Percentiles rank a stretch among this genome's conserved stretches.
Evolutionary conservation across 1,140 invertebrate genomes (phyloP).

Genomic region (Frieseomelitta varia): DNA sequence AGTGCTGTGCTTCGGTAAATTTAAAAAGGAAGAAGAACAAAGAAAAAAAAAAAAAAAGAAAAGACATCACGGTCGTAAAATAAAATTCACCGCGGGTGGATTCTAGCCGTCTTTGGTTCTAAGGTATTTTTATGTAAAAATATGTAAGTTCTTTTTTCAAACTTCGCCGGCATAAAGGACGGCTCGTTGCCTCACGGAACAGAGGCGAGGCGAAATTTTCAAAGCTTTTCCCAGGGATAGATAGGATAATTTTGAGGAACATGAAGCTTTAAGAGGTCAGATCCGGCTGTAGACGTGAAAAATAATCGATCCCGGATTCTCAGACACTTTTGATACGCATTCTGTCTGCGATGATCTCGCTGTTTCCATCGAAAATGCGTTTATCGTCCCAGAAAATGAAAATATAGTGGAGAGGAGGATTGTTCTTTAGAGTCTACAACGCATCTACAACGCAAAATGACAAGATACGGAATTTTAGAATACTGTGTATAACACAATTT

Average conservation of each 20-base stretch:
- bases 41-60: background rate
- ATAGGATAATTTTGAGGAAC: background rate
- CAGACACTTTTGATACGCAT: too few relatives aligned
- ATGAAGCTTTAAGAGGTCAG: background rate
- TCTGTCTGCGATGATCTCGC: too few relatives aligned
- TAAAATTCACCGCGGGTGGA: background rate
- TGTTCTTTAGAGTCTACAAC: too few relatives aligned
- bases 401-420: too few relatives aligned
- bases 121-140: background rate
- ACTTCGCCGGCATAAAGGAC: background rate
- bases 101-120: background rate
- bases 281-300: too few relatives aligned
- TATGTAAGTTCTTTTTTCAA: background rate
- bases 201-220: background rate
- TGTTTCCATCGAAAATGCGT: too few relatives aligned
- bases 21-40: background rate
- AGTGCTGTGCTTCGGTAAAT: too few relatives aligned
- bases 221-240: background rate
- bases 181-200: background rate
- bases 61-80: background rate
- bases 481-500: too few relatives aligned
- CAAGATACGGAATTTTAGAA: too few relatives aligned
- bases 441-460: too few relatives aligned
- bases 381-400: too few relatives aligned
- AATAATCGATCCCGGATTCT: too few relatives aligned